Conservation (phyloP, 2,113 vertebrate genomes). For the Dicerorhinus sumatrensis region DNA sequence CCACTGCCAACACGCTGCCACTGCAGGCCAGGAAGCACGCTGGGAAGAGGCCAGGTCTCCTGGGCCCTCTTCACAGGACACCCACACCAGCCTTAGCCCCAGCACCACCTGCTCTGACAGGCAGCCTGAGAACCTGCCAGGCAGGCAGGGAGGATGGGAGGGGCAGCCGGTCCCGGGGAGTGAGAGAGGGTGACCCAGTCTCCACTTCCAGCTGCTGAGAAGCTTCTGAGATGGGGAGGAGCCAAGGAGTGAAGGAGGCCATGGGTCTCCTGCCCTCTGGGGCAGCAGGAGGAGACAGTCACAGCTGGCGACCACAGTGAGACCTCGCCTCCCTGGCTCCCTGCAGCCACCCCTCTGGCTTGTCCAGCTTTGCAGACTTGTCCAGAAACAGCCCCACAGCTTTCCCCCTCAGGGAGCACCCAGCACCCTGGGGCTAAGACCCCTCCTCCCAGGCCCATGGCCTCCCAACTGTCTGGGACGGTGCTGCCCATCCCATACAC, state of each 20-base stretch:
- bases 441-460: neutral
- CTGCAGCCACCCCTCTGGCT: neutral
- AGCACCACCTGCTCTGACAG: no score
- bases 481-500: neutral
- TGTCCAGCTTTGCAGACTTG: neutral
- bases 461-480: neutral
- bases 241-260: neutral
- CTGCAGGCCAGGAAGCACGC: neutral
- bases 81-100: neutral
- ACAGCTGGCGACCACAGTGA: neutral
- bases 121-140: rapidly evolving
- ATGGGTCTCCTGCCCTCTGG: neutral
- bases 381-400: neutral
- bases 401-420: neutral
- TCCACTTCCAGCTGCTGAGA: neutral
- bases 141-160: rapidly evolving
- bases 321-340: neutral
- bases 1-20: no score
- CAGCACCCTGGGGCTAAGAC: neutral
- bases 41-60: neutral
- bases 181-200: neutral
- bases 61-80: neutral
- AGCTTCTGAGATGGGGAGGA: neutral
- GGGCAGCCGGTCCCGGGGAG: neutral
- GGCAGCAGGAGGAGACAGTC: neutral